Percentiles rank a stretch among this genome's conserved stretches.
phyloP scores from a whole-genome alignment of 2,888 invertebrate genomes.

The Phrixothrix hirtus region DNA sequence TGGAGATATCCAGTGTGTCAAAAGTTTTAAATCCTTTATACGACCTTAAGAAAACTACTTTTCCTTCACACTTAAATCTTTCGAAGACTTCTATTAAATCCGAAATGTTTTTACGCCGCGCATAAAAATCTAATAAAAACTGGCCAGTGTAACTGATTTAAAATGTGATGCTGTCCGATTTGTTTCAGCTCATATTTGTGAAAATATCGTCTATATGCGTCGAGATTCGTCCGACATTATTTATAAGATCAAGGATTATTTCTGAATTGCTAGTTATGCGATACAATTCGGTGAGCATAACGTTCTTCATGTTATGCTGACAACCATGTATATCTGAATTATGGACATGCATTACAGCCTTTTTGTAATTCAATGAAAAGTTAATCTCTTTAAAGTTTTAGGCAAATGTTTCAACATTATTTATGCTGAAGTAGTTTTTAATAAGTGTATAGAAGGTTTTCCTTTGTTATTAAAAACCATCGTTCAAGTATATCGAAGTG shows the following conservation, averaged over 20 bases:
- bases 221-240: constrained; percentile 22
- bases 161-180: constrained; percentile 18
- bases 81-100: constrained; percentile 9
- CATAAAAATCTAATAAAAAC: constrained; percentile 22
- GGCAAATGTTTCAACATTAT: no score
- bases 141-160: constrained; percentile 23
- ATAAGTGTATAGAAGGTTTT: no score
- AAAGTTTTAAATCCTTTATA: constrained; percentile 9
- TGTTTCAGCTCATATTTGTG: constrained; percentile 22
- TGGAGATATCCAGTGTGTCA: neutral
- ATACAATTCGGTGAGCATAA: constrained; percentile 27
- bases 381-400: constrained; percentile 6
- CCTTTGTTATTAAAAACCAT: no score
- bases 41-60: constrained; percentile 3
- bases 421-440: no score
- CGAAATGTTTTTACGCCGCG: constrained; percentile 12
- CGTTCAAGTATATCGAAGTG: no score
- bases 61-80: constrained; percentile 13
- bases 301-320: constrained; percentile 17
- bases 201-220: constrained; percentile 21
- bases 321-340: constrained; percentile 2
- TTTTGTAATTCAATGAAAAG: constrained; percentile 13
- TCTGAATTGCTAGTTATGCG: constrained; percentile 25
- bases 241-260: constrained; percentile 24
- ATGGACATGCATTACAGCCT: neutral